Base-by-base conservation (phyloP, 2,888 invertebrate genomes). In the Pelosia muscerda region DNA sequence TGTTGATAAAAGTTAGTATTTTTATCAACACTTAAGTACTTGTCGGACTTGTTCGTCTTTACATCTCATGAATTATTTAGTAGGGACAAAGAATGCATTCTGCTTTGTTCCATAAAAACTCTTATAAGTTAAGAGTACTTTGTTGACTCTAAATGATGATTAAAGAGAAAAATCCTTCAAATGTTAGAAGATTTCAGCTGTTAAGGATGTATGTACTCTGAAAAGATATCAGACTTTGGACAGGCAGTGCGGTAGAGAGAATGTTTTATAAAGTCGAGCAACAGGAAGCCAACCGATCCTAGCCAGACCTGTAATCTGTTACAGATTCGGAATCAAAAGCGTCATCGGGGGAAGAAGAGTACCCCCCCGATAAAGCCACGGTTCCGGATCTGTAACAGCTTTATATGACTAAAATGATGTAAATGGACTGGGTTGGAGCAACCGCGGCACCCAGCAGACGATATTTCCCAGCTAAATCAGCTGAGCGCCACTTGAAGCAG, bases 41-140 rank as follows among this genome's bases (percentile, higher is more conserved):
- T 73, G 77, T 77, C 76, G 71, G 72, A 68, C 75, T 81, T 73
- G 84, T 81, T 54, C 63, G 63, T 81, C 81, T 79, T 82, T 73
- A 73, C 78, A 75, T 78, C 73, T 71, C 72, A 85, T 86, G 84
- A 86, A 86, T 85, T 77, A 86, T 86, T 83, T 81, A 86, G 76
- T 56, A 78, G 76, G 28, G 38, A 75, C 73, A 68, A 73, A 77
- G 76, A 81, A 79, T 83, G 76, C 76, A 83, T 83, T 83, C 76
- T 75, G 70, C 71, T 81, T 80, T 68, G 81, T 82, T 81, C 71
- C 73, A 81, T 72, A 84, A 82, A 56, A 66, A 38, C 5, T 25
- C 1, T 57, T 57, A 10, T 15, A 25, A 42, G 19, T 38, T 42
- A 56, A 63, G 63, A n/a, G 25, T 28, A 63, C 19, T 26, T 53